Conservation (phyloP, 2,888 invertebrate species). For the Oithona nana region DNA sequence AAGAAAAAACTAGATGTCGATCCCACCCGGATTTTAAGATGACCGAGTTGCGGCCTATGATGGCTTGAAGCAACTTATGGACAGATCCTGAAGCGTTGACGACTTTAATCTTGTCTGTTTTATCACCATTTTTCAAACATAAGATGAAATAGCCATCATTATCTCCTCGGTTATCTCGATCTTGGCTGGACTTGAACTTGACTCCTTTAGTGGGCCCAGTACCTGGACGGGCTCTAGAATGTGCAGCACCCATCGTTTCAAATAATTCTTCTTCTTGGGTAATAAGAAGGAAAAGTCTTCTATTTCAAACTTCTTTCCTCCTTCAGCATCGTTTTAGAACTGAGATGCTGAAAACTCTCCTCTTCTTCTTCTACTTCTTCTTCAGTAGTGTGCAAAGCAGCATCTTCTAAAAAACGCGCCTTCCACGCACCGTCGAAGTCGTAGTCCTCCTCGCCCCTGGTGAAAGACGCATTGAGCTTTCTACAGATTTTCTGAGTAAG, state of each 20-base stretch:
- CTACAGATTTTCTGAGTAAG: too few species aligned
- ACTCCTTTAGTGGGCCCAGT: background rate
- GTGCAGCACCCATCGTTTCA: constrained; percentile 14
- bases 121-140: constrained; percentile 1
- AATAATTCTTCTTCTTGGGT: too few species aligned
- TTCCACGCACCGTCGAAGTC: too few species aligned
- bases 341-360: too few species aligned
- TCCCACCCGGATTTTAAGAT: constrained; percentile 10
- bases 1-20: background rate
- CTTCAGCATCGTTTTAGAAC: too few species aligned
- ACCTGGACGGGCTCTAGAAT: constrained; percentile 14
- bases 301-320: too few species aligned
- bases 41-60: background rate
- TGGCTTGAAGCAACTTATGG: background rate
- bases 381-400: too few species aligned
- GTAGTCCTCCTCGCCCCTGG: too few species aligned
- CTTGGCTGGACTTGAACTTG: background rate
- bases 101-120: constrained; percentile 2
- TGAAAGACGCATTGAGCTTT: too few species aligned
- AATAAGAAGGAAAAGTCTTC: too few species aligned
- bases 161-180: background rate
- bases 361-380: too few species aligned
- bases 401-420: too few species aligned
- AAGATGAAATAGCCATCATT: constrained; percentile 7
- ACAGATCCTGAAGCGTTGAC: constrained; percentile 2